Evolutionary conservation across 2,888 invertebrate genomes (phyloP), one percentile per base, ranked within the genome.

Genomic region (Argyra leucocephala): DNA sequence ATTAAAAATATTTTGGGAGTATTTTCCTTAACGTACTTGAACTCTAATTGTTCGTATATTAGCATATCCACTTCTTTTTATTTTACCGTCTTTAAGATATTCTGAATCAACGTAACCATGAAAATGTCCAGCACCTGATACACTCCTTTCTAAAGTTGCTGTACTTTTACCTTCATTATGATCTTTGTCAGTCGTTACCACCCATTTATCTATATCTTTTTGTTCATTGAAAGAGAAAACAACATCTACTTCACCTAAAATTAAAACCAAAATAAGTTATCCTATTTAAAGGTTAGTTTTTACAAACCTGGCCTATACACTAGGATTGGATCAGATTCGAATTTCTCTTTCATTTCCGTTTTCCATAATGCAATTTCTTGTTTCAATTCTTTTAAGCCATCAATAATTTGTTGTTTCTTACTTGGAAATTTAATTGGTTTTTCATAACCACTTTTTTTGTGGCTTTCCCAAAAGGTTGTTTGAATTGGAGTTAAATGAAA

Each of bases 41-140:
- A 84, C 82, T 72, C 85, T 82, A 59, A 86, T 80, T 0, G 91
- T 88, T 69, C 85, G 84, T 63, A 96, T 83, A 72, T 88, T 90
- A 70, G 91, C 92, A 76, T 90, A 96, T 0, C 96, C 96, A 21
- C 92, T 83, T 64, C 83, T 83, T 73, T 88, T 88, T 1, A 88
- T 83, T 67, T 81, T 79, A 2, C 96, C 96, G 82, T 95, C 93
- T 75, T 89, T 88, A 0, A 93, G 89, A 15, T 89, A 81, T 66
- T 85, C 83, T 0, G 87, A 84, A 73, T 84, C 85, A 12, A 93
- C 78, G 67, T 82, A 79, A 0, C 93, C 93, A 68, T 86, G 84
- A 76, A 93, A 93, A 23, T 88, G 74, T 0, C 84, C 91, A 66
- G 86, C 85, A 0, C 89, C 90, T 2, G 85, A 80, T 48, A 83